Percentiles rank a stretch among this genome's conserved stretches.
These are phyloP conservation scores for Plecotus auritus DNA, from an alignment of 2,113 vertebrate genomes.

Conservation along the genomic window DNA sequence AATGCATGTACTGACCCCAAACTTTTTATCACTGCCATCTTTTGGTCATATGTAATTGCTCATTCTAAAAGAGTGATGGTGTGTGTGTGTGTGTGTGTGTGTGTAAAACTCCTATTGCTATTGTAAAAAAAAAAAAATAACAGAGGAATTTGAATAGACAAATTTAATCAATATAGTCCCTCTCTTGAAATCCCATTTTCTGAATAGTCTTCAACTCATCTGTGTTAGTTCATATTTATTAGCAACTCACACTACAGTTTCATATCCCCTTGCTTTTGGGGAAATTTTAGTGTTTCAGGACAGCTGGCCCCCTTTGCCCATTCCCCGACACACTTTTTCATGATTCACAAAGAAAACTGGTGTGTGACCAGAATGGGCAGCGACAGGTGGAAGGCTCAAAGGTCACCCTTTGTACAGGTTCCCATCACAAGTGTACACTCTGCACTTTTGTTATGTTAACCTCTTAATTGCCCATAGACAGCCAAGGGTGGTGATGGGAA, in stretches of 20 bases:
- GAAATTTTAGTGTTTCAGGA: constrained; percentile 61
- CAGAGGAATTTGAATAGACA: not conserved
- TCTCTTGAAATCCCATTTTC: constrained; percentile 40
- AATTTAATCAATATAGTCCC: not conserved
- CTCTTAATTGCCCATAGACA: constrained; percentile 42
- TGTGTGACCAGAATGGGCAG: constrained; percentile 60
- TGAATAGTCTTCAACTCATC: constrained; percentile 34
- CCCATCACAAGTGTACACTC: not conserved
- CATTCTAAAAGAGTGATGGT: not conserved
- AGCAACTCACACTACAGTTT: constrained; percentile 10
- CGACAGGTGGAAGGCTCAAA: constrained; percentile 70
- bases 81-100: not conserved
- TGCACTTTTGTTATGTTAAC: constrained; percentile 66
- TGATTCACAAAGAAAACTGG: constrained; percentile 63
- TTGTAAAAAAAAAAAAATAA: not conserved
- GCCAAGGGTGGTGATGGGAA: constrained; percentile 31
- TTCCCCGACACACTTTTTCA: constrained; percentile 15
- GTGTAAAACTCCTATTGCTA: constrained; percentile 4
- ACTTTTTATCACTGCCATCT: constrained; percentile 22
- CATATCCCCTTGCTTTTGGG: constrained; percentile 11
- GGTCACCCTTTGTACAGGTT: constrained; percentile 53
- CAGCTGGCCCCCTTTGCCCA: constrained; percentile 63
- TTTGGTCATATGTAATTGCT: constrained; percentile 44
- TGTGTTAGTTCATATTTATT: constrained; percentile 38
- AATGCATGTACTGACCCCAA: not conserved